Evolutionary conservation across 2,113 vertebrate species (phyloP), one percentile per base, ranked within the genome.

Genomic region (Mirounga angustirostris): DNA sequence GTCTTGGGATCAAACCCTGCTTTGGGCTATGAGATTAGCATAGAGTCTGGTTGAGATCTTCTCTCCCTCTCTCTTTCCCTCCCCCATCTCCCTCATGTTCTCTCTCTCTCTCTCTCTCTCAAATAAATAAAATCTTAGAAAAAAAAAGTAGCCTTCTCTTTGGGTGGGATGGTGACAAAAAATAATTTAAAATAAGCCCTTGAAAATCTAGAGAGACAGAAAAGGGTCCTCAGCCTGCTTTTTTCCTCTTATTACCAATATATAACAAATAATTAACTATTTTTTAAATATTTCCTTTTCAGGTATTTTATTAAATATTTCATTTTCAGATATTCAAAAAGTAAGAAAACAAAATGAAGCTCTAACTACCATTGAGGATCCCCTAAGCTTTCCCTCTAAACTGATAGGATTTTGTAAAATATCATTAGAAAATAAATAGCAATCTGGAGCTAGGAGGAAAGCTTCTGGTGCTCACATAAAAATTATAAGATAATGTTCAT

Each of bases 401-500:
- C 46, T 89, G 73, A 96, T 63, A 87, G 26, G 15, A 58, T 87
- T 97, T 79, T 95, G 15, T 89, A 65, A 96, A 98, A 83, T 92
- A 96, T 91, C 85, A 87, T 89, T 95, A 82, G 67, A 96, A 54
- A 82, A 96, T 95, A 91, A 93, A 94, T 40, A 95, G 76, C 89
- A 96, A 94, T 97, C 82, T 97, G 87, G 46, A 96, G 36, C 61
- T 90, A 91, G 96, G 67, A 82, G 83, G 59, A 96, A 63, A 96
- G 59, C 81, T 97, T 95, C 61, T 95, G 61, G 36, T 67, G 28
- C 24, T 96, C 79, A 80, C 89, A 43, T 95, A 83, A 95, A 97
- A 97, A 96, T 96, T 86, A 96, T 28, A 96, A 89, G 78, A 91
- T 86, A 97, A 85, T 94, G 63, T 74, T 83, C 78, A 96, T 97